Conservation (phyloP, 1,140 invertebrate genomes). For the Drosophila asahinai region DNA sequence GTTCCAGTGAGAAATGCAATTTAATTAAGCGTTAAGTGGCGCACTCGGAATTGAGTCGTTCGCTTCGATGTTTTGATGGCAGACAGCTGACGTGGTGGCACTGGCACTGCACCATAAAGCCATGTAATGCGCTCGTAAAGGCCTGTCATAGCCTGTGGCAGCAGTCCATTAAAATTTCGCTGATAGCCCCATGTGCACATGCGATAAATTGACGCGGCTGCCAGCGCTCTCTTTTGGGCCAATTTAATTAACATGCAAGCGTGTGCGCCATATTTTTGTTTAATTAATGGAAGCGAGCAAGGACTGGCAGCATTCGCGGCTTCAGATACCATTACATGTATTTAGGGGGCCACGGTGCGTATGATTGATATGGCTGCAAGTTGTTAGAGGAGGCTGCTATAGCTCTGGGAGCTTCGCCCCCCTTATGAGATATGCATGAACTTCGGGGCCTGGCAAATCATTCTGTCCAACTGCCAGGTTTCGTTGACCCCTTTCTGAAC, state of each 20-base stretch:
- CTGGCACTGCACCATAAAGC: constrained; percentile 30
- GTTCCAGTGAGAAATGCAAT: constrained; percentile 52
- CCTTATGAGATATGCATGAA: constrained; percentile 20
- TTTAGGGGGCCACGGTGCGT: constrained; percentile 33
- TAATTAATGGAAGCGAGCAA: constrained; percentile 53
- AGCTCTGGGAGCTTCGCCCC: not conserved
- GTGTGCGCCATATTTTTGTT: constrained; percentile 27
- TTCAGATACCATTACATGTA: constrained; percentile 24
- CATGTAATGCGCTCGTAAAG: constrained; percentile 69
- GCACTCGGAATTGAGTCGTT: constrained; percentile 40
- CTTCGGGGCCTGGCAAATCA: not conserved
- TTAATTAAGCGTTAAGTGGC: constrained; percentile 69
- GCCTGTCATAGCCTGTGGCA: constrained; percentile 53
- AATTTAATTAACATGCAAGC: constrained; percentile 62
- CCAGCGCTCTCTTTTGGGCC: constrained; percentile 14
- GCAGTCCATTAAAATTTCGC: constrained; percentile 72
- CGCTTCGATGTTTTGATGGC: constrained; percentile 22
- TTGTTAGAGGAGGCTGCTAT: not conserved
- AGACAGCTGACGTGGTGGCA: constrained; percentile 54
- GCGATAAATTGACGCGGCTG: constrained; percentile 29
- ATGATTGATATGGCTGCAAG: constrained; percentile 50
- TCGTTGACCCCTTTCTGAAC: constrained; percentile 30
- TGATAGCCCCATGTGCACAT: constrained; percentile 58
- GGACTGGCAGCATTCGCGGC: constrained; percentile 19
- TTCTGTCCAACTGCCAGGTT: constrained; percentile 28